Percentiles rank a stretch among this genome's conserved stretches.
phyloP scores from a whole-genome alignment of 2,113 vertebrate genomes.

The Athene noctua region DNA sequence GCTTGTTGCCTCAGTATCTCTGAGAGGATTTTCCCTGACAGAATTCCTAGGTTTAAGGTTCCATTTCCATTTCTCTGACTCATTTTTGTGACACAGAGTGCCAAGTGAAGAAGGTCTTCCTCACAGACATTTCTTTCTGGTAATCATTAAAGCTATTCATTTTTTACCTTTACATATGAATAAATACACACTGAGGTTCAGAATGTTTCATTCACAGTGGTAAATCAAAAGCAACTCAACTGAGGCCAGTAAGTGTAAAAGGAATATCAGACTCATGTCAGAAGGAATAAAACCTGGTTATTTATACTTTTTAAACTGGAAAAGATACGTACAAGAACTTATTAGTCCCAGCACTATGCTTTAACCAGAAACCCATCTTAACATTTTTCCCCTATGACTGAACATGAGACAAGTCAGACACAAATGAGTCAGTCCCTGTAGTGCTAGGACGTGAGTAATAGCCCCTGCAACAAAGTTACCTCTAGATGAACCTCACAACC shows the following conservation, averaged over 20 bases:
- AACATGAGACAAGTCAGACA: neutral
- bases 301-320: neutral
- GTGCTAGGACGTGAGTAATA: too few species aligned
- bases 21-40: neutral
- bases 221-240: neutral
- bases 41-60: neutral
- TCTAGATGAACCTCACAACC: too few species aligned
- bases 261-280: neutral
- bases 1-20: neutral
- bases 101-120: neutral
- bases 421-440: neutral
- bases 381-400: neutral
- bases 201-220: neutral
- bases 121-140: neutral
- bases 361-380: neutral
- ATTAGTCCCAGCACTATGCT: neutral
- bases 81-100: neutral
- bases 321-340: neutral
- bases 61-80: neutral
- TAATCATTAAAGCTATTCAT: neutral
- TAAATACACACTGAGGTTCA: neutral
- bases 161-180: neutral
- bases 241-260: neutral
- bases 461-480: too few species aligned
- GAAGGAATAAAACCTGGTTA: neutral